Percentiles rank a stretch among this genome's conserved stretches.
phyloP scores from a whole-genome alignment of 2,888 invertebrate genomes.

The Morinoia aosen region DNA sequence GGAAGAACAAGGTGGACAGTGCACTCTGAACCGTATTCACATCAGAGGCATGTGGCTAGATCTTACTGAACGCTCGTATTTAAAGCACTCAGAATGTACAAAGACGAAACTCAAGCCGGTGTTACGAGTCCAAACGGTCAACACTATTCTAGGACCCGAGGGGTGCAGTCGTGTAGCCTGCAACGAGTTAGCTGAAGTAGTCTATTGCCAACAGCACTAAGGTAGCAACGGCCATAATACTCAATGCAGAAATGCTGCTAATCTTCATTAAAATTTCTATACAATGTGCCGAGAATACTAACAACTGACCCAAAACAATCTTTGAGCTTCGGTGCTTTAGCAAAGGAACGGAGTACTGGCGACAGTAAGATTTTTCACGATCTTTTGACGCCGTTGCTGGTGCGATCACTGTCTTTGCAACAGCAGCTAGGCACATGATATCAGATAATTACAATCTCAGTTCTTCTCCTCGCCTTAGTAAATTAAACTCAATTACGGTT shows the following conservation, averaged over 20 bases:
- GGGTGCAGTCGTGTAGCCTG: background rate
- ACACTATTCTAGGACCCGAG: constrained; percentile 19
- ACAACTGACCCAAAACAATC: constrained; percentile 87
- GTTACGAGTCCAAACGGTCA: background rate
- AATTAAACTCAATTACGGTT: background rate
- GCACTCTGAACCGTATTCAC: constrained; percentile 32
- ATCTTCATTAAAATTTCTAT: background rate
- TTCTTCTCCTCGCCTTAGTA: background rate
- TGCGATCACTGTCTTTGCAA: constrained; percentile 33
- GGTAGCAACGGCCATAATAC: constrained; percentile 6
- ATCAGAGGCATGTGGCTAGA: constrained; percentile 23
- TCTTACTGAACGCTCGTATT: constrained; percentile 23
- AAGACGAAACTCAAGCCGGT: constrained; percentile 32
- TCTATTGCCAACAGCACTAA: constrained; percentile 27
- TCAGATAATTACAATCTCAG: background rate
- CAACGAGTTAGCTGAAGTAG: background rate
- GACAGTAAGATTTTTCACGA: constrained; percentile 70
- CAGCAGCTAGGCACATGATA: constrained; percentile 21
- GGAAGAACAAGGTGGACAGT: constrained; percentile 20
- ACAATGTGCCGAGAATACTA: constrained; percentile 5
- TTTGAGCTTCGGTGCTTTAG: constrained; percentile 92
- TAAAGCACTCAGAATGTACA: constrained; percentile 18
- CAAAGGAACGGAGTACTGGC: constrained; percentile 96
- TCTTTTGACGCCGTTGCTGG: constrained; percentile 55
- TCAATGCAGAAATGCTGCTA: constrained; percentile 34